Evolutionary conservation across 23 tunicate species (phyloP), one percentile per base, ranked within the genome.

Genomic region (Aplidium turbinatum): DNA sequence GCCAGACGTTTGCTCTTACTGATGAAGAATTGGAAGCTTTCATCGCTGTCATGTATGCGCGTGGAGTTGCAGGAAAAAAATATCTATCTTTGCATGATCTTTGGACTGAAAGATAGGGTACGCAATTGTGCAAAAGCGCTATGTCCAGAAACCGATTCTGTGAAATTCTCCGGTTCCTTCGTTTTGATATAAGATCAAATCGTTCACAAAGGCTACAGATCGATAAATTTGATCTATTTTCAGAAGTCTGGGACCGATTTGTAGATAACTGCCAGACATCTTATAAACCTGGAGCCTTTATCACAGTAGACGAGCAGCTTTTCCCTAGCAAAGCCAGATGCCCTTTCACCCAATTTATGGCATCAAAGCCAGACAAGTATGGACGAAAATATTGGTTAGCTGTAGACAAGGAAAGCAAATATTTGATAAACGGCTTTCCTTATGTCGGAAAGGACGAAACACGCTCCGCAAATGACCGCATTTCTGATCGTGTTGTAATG

Each of bases 301-400:
- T 70, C 76, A 70, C 38, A 70, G 76, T 48, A 58, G 57, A 70
- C 38, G 58, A 47, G 58, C 76, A 70, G 76, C 76, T 70, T 34
- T 70, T 46, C 3, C 76, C 76, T 47, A 70, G 76, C 58, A 70
- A 70, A 47, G 31, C 26, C 27, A 66, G 72, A 66, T 66, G 58
- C 38, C 19, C 28, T 47, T 70, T 70, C 58, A 47, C 76, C 31
- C 76, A 70, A 24, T 70, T 22, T 34, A 70, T 70, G 76, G 76
- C 76, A 16, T 70, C 76, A 47, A 70, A 47, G 76, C 58, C 76
- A 47, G 58, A 70, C n/a, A 70, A 47, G 19, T 70, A 4, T 70
- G 76, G 58, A 45, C 58, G 47, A 70, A 70, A 48, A 31, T 47
- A 70, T 70, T 70, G 76, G 76, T 70, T 70, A 70, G 76, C 76